Evolutionary conservation across 2,113 vertebrate genomes (phyloP).

Genomic region (Gallinago jamesoni): DNA sequence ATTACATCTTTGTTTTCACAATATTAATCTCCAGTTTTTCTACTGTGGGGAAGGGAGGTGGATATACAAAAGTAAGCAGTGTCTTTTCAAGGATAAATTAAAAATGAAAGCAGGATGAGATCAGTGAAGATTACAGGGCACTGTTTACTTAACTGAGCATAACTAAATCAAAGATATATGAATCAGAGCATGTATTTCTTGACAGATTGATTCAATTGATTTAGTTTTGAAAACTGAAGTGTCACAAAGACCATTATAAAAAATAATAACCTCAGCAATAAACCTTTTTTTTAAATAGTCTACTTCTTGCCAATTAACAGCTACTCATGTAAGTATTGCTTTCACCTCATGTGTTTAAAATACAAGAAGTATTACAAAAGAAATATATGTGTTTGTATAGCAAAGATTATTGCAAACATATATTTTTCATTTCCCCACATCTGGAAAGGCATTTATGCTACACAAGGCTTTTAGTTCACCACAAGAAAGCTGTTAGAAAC

Average conservation of each 20-base stretch:
- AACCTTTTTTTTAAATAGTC: neutral
- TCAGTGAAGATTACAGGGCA: neutral
- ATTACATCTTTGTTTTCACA: neutral
- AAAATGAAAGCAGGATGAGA: neutral
- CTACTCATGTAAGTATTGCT: neutral
- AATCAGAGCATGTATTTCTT: neutral
- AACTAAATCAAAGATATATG: conserved; percentile 25
- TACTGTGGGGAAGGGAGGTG: neutral
- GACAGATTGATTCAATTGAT: neutral
- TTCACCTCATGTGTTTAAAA: neutral
- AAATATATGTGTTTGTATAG: neutral
- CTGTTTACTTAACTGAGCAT: neutral
- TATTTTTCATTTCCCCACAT: neutral
- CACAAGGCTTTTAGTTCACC: neutral
- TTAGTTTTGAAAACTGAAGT: neutral
- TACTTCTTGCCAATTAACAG: neutral
- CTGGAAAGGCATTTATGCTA: neutral
- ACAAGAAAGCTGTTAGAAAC: neutral
- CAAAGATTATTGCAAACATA: neutral
- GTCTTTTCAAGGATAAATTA: neutral
- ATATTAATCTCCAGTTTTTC: neutral
- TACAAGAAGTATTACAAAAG: neutral
- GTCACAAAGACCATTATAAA: neutral
- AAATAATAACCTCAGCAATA: neutral
- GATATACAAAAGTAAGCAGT: neutral